Conservation (phyloP, 1,140 invertebrate species). For the Bombus soroeensis region DNA sequence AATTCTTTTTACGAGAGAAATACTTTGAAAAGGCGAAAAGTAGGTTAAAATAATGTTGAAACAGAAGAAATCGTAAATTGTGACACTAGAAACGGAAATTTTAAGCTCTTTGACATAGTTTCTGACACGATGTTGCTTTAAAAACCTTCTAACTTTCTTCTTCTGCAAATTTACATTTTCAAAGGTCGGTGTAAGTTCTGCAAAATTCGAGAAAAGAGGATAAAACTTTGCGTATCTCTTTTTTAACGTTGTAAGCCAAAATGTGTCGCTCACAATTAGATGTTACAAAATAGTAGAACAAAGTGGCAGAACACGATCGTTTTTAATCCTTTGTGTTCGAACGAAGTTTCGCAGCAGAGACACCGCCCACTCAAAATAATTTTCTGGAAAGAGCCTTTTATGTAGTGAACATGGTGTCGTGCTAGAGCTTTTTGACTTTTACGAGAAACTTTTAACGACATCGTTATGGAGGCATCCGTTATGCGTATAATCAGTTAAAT, state of each 20-base stretch:
- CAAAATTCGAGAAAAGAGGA: background rate
- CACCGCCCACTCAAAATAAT: background rate
- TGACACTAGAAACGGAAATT: background rate
- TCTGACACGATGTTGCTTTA: background rate
- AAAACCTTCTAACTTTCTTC: background rate
- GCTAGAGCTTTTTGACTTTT: background rate
- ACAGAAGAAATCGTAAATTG: background rate
- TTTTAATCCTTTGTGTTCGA: background rate
- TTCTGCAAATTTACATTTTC: background rate
- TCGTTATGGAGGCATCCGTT: background rate
- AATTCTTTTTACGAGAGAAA: background rate
- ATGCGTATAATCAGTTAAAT: background rate
- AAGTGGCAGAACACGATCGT: background rate
- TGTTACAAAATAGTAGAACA: too few species aligned
- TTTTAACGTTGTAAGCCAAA: background rate
- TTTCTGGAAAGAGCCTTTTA: background rate
- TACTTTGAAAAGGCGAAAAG: background rate
- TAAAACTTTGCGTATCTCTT: background rate
- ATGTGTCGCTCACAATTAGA: background rate
- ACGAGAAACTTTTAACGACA: constrained; percentile 1
- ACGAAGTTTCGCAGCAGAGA: background rate
- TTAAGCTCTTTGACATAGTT: background rate
- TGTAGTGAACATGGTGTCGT: background rate
- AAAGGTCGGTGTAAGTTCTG: background rate
- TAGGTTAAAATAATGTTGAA: background rate